A percentile compares a stretch with the other conserved stretches of the same genome.
Conservation (phyloP, 2,888 invertebrate genomes). For the Noctuana brunneofusca region DNA sequence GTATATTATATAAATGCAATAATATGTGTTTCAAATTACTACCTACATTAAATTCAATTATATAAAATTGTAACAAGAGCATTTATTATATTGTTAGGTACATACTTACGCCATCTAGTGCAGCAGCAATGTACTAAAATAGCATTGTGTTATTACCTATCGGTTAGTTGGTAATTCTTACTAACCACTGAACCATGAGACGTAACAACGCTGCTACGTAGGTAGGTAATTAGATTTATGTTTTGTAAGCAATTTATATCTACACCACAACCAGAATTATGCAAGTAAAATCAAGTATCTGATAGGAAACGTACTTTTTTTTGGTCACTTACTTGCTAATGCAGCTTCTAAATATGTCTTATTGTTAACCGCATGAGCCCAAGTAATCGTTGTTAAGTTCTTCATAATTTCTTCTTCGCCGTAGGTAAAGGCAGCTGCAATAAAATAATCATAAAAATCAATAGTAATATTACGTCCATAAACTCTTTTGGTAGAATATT, state of each 20-base stretch:
- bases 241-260: too few relatives aligned
- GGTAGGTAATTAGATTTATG: too few relatives aligned
- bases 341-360: slow-evolving; percentile 84
- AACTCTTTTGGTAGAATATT: slow-evolving; percentile 10
- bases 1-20: too few relatives aligned
- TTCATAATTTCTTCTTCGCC: slow-evolving; percentile 73
- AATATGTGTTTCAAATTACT: too few relatives aligned
- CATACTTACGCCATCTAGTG: slow-evolving; percentile 6
- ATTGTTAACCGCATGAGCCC: slow-evolving; percentile 94
- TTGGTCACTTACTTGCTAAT: slow-evolving; percentile 77
- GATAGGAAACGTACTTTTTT: background rate
- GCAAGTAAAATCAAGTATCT: background rate
- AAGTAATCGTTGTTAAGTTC: slow-evolving; percentile 88
- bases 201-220: too few relatives aligned
- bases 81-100: background rate
- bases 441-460: slow-evolving; percentile 10
- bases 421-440: slow-evolving; percentile 58
- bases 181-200: too few relatives aligned
- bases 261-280: too few relatives aligned
- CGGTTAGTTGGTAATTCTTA: background rate
- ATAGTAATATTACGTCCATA: background rate
- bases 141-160: too few relatives aligned
- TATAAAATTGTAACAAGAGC: background rate
- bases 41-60: too few relatives aligned
- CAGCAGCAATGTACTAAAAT: background rate